Percentiles rank a stretch among this genome's conserved stretches.
Evolutionary conservation across 2,797 vertebrate genomes (phyloP).

Genomic region (Anguilla obscura): DNA sequence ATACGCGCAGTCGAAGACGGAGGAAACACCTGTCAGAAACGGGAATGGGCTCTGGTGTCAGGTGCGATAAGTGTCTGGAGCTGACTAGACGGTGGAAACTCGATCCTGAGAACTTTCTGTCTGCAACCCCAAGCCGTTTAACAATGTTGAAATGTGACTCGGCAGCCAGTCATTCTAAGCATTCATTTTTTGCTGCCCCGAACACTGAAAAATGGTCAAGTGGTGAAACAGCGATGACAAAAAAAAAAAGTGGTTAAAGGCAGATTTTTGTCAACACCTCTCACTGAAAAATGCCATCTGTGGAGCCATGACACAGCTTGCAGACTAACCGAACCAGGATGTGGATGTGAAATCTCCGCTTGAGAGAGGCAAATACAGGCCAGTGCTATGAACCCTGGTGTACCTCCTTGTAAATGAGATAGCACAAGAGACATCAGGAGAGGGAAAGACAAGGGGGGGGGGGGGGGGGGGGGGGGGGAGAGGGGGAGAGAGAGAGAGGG

Average conservation of each 20-base stretch:
- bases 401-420: constrained; percentile 34
- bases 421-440: neutral
- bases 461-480: neutral
- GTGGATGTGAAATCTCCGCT: neutral
- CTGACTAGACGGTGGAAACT: neutral
- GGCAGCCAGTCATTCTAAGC: neutral
- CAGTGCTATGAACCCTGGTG: constrained; percentile 17
- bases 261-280: neutral
- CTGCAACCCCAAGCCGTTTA: neutral
- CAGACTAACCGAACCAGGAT: neutral
- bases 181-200: neutral
- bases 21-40: neutral
- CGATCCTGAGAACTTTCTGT: neutral
- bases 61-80: neutral
- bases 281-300: neutral
- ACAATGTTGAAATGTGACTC: no score
- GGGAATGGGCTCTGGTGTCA: neutral
- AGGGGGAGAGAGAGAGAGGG: neutral
- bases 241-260: neutral
- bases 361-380: neutral
- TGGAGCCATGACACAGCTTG: neutral
- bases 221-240: neutral
- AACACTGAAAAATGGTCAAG: neutral
- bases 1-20: neutral
- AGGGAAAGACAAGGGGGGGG: neutral